Conservation (phyloP, 2,797 vertebrate genomes). For the Anabacerthia variegaticeps region DNA sequence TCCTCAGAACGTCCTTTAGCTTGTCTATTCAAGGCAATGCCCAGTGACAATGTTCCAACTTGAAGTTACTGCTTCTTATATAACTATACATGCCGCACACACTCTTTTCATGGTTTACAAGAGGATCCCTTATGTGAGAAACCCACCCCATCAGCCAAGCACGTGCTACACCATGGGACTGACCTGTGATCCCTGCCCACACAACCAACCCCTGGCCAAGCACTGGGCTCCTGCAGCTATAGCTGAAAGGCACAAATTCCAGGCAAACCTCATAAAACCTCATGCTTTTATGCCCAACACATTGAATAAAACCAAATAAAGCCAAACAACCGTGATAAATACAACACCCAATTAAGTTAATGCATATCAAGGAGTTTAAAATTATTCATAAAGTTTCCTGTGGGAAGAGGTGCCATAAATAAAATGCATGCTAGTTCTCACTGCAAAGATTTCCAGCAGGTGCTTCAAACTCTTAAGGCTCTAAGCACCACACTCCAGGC, state of each 20-base stretch:
- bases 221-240: neutral
- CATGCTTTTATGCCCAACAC: neutral
- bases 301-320: conserved; percentile 1
- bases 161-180: conserved; percentile 59
- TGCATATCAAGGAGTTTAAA: neutral
- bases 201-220: neutral
- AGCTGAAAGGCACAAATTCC: conserved; percentile 54
- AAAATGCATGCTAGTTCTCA: neutral
- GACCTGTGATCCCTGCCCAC: conserved; percentile 37
- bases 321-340: neutral
- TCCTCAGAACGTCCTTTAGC: neutral
- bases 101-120: neutral
- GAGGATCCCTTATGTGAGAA: neutral
- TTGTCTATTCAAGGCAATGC: neutral
- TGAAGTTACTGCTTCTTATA: neutral
- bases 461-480: neutral
- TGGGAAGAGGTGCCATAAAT: neutral
- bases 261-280: neutral
- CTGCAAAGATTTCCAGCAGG: neutral
- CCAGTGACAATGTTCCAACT: neutral
- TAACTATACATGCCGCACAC: neutral
- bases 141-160: neutral
- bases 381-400: neutral
- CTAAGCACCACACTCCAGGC: neutral
- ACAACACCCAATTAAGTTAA: neutral